Conservation (phyloP, 2,888 invertebrate genomes). For the Isoperla grammatica region DNA sequence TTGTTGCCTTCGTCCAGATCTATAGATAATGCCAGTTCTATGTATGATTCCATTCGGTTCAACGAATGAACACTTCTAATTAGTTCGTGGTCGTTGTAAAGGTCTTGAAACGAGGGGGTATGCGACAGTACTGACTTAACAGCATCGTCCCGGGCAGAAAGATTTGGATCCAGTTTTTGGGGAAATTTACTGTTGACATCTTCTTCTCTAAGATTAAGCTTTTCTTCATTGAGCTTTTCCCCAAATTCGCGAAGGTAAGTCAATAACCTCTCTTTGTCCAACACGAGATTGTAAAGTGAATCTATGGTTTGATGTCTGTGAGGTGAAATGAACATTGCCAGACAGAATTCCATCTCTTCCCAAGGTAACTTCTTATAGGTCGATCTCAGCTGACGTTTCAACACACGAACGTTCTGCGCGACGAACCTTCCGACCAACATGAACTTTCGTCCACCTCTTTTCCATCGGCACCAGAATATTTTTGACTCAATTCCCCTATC, state of each 20-base stretch:
- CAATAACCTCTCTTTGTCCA: slow-evolving; percentile 27
- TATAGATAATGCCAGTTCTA: slow-evolving; percentile 26
- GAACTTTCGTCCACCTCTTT: slow-evolving; percentile 28
- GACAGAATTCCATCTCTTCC: slow-evolving; percentile 37
- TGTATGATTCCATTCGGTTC: slow-evolving; percentile 28
- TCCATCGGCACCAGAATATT: background rate
- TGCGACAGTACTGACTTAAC: slow-evolving; percentile 1
- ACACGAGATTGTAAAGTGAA: slow-evolving; percentile 21
- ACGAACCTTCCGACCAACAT: slow-evolving; percentile 29
- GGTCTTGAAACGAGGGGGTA: slow-evolving; percentile 28
- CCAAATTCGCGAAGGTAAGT: slow-evolving; percentile 28
- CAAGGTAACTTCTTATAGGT: slow-evolving; percentile 34
- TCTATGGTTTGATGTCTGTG: slow-evolving; percentile 28
- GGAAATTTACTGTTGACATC: background rate
- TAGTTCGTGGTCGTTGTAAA: slow-evolving; percentile 32
- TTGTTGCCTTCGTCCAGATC: slow-evolving; percentile 19
- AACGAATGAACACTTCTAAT: slow-evolving; percentile 33
- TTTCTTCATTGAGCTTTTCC: slow-evolving; percentile 21
- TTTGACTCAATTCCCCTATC: slow-evolving; percentile 10
- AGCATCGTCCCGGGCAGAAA: background rate
- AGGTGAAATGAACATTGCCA: slow-evolving; percentile 32
- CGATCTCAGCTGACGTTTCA: slow-evolving; percentile 33
- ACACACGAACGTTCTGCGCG: slow-evolving; percentile 31
- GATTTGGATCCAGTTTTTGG: slow-evolving; percentile 16
- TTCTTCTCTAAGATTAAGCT: background rate